Evolutionary conservation across 2,888 invertebrate species (phyloP), one percentile per base, ranked within the genome.

Genomic region (Stegophylla sp.): DNA sequence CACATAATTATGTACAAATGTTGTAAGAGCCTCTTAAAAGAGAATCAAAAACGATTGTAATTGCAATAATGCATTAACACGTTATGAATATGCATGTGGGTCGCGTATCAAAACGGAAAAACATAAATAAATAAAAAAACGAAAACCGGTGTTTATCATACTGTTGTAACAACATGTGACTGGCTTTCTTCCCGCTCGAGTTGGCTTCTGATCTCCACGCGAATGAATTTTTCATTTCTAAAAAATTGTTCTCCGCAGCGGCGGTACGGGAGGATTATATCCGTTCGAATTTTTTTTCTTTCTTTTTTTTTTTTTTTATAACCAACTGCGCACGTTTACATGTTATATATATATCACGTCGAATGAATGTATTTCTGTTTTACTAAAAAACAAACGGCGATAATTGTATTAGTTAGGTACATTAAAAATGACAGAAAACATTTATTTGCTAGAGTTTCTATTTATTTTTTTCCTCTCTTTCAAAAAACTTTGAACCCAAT

Each of bases 201-300:
- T 9, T 73, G n/a, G n/a, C 26, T 61, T 28, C 45, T 61, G 43
- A 28, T 45, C 20, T n/a, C n/a, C 20, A 23, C 10, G 20, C n/a
- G n/a, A n/a, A 43, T 73, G 43, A 43, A 64, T 64, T 20, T 61
- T 61, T 45, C 7, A 61, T 73, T 61, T 61, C 45, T n/a, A 45
- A n/a, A 73, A 45, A 48, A 61, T 45, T n/a, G 12, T 45, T 28
- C 28, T 61, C n/a, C 3, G 15, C 17, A 34, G 28, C n/a, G 10
- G 34, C n/a, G 13, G n/a, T 41, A 5, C 15, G 12, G 4, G 7
- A 61, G n/a, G n/a, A 59, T 61, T 73, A 13, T 5, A n/a, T 61
- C 2, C 3, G 3, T 61, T 73, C 17, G 53, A 53, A 41, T 53
- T 15, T 71, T 1, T 28, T 53, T 41, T 26, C 17, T 34, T 34